Base-by-base conservation (phyloP, 2,888 invertebrate genomes). In the Sinelater perroti region DNA sequence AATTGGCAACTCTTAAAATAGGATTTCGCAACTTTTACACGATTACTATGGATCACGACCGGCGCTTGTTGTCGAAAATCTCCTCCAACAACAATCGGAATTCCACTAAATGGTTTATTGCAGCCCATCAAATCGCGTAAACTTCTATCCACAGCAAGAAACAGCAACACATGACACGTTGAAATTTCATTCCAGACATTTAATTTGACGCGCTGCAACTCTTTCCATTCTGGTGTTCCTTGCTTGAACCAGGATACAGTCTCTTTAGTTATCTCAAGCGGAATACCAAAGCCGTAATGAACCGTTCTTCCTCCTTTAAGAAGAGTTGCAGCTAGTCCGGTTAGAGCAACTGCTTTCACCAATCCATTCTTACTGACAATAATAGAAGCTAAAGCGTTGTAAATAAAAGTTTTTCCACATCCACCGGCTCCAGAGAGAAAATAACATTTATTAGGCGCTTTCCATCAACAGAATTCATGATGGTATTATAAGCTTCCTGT, bases 241-340 rank as follows among this genome's bases (percentile, higher is more conserved):
- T n/a, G n/a, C n/a, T n/a, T n/a, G n/a, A 65, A 50, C 13, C 36
- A 40, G 10, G 55, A 59, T 1, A 44, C 24, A 4, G 58, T 45
- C 11, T 13, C 8, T 42, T 46, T 26, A 6, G 24, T 24, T 1
- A 66, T 1, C 0, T 38, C 21, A 3, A 71, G 60, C 28, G 71
- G 72, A 28, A 74, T 44, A 17, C 68, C 64, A 58, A 76, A 76
- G 11, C 64, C 55, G 18, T 67, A 68, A 55, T 78, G 77, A 3
- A 68, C 68, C 8, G 77, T 79, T 55, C 67, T 62, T 3, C 77
- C 77, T n/a, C 70, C 65, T 20, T 62, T 61, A 14, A 76, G 57
- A 16, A 75, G 57, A 16, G 67, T 71, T 2, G 73, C n/a, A n/a
- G n/a, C n/a, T n/a, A n/a, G n/a, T n/a, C n/a, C n/a, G n/a, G n/a